A percentile compares a stretch with the other conserved stretches of the same genome.
Conservation (phyloP, 2,797 vertebrate species). For the Acanthornis magna region DNA sequence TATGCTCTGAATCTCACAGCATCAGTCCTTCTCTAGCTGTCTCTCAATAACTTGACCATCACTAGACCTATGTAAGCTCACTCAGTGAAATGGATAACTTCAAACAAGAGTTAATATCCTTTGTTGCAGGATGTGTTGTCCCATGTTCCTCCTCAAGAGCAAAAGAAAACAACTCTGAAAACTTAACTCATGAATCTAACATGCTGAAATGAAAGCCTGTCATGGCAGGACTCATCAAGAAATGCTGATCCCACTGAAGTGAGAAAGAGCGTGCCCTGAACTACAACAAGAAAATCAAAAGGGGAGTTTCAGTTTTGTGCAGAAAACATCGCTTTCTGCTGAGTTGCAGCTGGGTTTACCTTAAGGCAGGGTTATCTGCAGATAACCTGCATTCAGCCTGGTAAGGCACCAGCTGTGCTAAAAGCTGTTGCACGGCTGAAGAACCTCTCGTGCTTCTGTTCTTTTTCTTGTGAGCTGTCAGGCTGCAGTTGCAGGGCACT, state of each 20-base stretch:
- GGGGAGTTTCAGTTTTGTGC: neutral
- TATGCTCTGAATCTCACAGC: neutral
- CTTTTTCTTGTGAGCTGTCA: neutral
- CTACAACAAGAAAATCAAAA: neutral
- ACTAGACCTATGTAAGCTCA: neutral
- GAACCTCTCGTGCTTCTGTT: neutral
- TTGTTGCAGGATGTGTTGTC: neutral
- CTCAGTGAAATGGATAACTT: neutral
- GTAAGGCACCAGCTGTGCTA: neutral
- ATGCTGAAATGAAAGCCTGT: neutral
- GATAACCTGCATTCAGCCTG: neutral
- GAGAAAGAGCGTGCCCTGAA: neutral
- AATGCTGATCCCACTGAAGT: neutral
- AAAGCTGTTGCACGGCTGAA: neutral
- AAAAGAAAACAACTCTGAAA: neutral
- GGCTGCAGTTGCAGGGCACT: neutral
- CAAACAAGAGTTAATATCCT: neutral
- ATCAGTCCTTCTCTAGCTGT: neutral
- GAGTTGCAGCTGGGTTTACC: neutral
- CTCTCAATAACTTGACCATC: neutral
- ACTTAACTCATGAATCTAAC: neutral
- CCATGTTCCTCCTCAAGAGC: neutral
- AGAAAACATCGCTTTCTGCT: neutral
- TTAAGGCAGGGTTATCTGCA: neutral
- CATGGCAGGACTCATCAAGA: neutral